A percentile compares a stretch with the other conserved stretches of the same genome.
phyloP scores from a whole-genome alignment of 2,888 invertebrate genomes.

The Chironomus riparius region DNA sequence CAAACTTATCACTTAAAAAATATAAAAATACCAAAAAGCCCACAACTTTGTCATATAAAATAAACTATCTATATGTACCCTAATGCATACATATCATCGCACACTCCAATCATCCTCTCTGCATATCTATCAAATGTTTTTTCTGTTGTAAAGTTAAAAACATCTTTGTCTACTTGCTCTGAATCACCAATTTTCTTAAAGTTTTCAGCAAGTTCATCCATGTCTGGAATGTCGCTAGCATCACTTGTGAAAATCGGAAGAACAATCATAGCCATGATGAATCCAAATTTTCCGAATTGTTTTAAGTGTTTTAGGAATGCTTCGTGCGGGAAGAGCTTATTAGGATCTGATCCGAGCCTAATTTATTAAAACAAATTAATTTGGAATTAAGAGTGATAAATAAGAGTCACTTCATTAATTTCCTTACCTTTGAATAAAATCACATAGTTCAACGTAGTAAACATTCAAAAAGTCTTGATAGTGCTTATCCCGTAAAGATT shows the following conservation, averaged over 20 bases:
- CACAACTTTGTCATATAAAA: too few relatives aligned
- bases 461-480: constrained; percentile 28
- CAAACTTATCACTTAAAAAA: too few relatives aligned
- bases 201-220: constrained; percentile 31
- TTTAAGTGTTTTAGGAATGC: constrained; percentile 34
- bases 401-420: too few relatives aligned
- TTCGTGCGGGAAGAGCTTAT: constrained; percentile 32
- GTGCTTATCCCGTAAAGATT: constrained; percentile 30
- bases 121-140: neutral
- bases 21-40: too few relatives aligned
- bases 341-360: constrained; percentile 34
- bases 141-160: neutral
- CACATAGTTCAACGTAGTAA: constrained; percentile 32
- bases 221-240: constrained; percentile 35
- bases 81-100: neutral
- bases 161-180: neutral
- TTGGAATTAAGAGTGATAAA: too few relatives aligned
- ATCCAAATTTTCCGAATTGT: constrained; percentile 34
- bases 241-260: constrained; percentile 35
- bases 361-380: neutral
- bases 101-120: neutral
- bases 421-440: constrained; percentile 30
- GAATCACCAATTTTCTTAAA: neutral
- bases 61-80: neutral
- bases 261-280: constrained; percentile 36